A percentile compares a stretch with the other conserved stretches of the same genome.
Evolutionary conservation across 2,797 vertebrate genomes (phyloP).

Genomic region (Taenioides sp.): DNA sequence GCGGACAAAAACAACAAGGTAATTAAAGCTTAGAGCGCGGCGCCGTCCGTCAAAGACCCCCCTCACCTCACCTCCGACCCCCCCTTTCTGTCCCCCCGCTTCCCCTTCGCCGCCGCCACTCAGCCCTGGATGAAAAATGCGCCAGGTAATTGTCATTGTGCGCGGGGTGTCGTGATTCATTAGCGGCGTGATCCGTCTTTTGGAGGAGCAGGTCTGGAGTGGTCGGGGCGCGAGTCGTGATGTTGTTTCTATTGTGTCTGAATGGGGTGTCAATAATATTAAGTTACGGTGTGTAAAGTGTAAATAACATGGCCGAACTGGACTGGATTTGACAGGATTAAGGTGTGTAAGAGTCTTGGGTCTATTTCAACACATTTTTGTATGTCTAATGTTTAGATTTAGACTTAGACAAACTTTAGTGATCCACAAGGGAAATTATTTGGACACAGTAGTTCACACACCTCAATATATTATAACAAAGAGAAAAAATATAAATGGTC

Average conservation of each 20-base stretch:
- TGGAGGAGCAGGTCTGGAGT: constrained; percentile 70
- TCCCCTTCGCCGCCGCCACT: not conserved
- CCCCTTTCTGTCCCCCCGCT: constrained; percentile 58
- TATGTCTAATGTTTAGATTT: too few relatives aligned
- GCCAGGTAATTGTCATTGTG: constrained; percentile 85
- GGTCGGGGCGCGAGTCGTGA: constrained; percentile 4
- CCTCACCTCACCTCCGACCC: constrained; percentile 27
- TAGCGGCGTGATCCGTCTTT: constrained; percentile 83
- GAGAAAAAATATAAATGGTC: too few relatives aligned
- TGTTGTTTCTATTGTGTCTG: constrained; percentile 5
- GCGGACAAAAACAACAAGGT: constrained; percentile 77
- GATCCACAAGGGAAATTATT: too few relatives aligned
- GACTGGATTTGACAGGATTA: not conserved
- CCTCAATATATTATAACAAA: too few relatives aligned
- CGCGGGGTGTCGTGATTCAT: constrained; percentile 79
- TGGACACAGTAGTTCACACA: too few relatives aligned
- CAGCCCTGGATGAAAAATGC: constrained; percentile 74
- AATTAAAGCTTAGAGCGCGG: constrained; percentile 81
- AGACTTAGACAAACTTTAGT: too few relatives aligned
- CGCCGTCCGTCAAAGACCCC: constrained; percentile 78
- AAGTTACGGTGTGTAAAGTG: not conserved
- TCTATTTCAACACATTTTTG: too few relatives aligned
- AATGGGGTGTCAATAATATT: not conserved
- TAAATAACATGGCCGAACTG: not conserved
- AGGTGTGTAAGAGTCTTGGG: not conserved